Percentiles rank a stretch among this genome's conserved stretches.
These are phyloP conservation scores for Geothlypis trichas DNA, from an alignment of 2,113 vertebrate species.

Conservation along the genomic window DNA sequence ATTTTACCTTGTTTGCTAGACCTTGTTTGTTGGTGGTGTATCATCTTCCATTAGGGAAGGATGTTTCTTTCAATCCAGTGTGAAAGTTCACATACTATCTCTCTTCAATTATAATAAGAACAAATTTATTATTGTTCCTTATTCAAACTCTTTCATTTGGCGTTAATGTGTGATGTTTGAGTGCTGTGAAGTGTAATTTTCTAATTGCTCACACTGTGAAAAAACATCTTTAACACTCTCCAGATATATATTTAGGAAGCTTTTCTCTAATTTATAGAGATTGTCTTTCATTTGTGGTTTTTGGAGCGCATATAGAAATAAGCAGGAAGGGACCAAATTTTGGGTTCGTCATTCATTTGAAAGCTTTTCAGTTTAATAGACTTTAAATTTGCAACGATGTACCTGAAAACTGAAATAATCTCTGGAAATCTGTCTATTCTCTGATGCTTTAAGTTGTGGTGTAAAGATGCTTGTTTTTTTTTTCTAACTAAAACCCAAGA, in stretches of 20 bases:
- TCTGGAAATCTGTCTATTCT: neutral
- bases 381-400: neutral
- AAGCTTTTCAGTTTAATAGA: neutral
- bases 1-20: conserved; percentile 33
- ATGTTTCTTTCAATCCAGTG: neutral
- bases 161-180: conserved; percentile 22
- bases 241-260: conserved; percentile 31
- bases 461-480: conserved; percentile 7
- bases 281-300: conserved; percentile 15
- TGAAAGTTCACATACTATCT: conserved; percentile 26
- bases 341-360: neutral
- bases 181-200: conserved; percentile 46
- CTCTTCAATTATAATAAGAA: conserved; percentile 39
- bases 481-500: conserved; percentile 45
- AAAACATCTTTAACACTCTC: conserved; percentile 46
- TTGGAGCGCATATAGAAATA: neutral
- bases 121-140: neutral
- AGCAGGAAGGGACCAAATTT: neutral
- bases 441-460: conserved; percentile 17
- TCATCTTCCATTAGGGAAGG: neutral
- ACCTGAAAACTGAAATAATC: conserved; percentile 8
- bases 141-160: conserved; percentile 4
- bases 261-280: conserved; percentile 18
- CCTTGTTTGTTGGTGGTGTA: neutral
- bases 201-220: conserved; percentile 48